phyloP scores from a whole-genome alignment of 2,888 invertebrate genomes.

The Busseola fusca region DNA sequence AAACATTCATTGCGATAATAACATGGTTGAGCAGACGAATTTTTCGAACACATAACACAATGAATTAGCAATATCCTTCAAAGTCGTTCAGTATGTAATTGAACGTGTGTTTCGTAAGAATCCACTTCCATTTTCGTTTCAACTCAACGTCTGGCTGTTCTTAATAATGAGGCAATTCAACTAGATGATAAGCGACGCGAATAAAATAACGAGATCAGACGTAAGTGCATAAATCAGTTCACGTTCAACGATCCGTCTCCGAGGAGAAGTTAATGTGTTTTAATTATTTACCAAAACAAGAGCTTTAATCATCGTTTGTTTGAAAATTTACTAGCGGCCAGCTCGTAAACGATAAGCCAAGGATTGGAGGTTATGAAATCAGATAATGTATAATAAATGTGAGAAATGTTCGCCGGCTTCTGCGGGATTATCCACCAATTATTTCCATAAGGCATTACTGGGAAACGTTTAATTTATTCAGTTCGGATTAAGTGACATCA shows the following conservation, averaged over 20 bases:
- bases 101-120: not conserved
- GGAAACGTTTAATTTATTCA: constrained; percentile 46
- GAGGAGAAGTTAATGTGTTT: constrained; percentile 64
- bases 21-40: not conserved
- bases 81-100: not conserved
- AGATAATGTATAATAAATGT: constrained; percentile 51
- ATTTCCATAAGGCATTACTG: constrained; percentile 46
- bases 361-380: constrained; percentile 49
- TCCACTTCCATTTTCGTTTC: not conserved
- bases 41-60: not conserved
- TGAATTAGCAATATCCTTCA: not conserved
- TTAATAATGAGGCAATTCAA: constrained; percentile 29
- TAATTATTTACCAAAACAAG: constrained; percentile 65
- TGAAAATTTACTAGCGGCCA: constrained; percentile 39
- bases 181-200: constrained; percentile 19
- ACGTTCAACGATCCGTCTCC: constrained; percentile 63
- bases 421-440: constrained; percentile 46
- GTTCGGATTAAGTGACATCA: constrained; percentile 37
- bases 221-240: constrained; percentile 59
- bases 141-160: not conserved
- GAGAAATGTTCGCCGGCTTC: constrained; percentile 50
- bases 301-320: constrained; percentile 66
- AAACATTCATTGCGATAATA: not conserved
- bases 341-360: constrained; percentile 37
- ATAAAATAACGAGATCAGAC: constrained; percentile 50